Evolutionary conservation across 2,888 invertebrate genomes (phyloP).

Genomic region (Thumatha senex): DNA sequence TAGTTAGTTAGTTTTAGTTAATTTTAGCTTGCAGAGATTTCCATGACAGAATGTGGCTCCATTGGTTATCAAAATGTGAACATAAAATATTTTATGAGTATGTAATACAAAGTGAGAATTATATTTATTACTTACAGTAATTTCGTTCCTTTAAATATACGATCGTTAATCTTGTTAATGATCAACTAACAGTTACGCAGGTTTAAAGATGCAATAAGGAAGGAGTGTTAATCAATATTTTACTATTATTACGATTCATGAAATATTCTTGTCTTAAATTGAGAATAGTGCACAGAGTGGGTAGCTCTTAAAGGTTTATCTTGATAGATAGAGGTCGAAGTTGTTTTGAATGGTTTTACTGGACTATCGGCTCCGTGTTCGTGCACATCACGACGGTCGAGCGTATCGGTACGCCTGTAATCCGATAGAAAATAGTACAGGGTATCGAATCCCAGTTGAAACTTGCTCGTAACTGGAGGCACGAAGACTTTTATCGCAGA

Average conservation of each 20-base stretch:
- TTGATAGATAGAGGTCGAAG: slow-evolving; percentile 53
- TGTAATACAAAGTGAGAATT: not conserved
- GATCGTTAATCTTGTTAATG: not conserved
- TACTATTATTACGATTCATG: slow-evolving; percentile 19
- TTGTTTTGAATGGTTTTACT: slow-evolving; percentile 45
- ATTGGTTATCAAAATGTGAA: slow-evolving; percentile 7
- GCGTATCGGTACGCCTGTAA: slow-evolving; percentile 61
- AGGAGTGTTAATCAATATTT: slow-evolving; percentile 4
- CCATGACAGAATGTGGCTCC: too few species aligned
- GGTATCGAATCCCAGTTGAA: slow-evolving; percentile 61
- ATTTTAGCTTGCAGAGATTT: too few species aligned
- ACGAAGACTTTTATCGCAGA: slow-evolving; percentile 63
- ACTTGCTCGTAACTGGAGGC: slow-evolving; percentile 59
- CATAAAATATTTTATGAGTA: not conserved
- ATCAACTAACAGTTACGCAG: not conserved
- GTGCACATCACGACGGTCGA: slow-evolving; percentile 55
- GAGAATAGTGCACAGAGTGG: slow-evolving; percentile 30
- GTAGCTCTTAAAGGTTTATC: slow-evolving; percentile 47
- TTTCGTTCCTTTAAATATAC: not conserved
- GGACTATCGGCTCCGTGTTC: slow-evolving; percentile 60
- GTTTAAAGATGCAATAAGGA: not conserved
- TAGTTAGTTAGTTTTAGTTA: too few species aligned
- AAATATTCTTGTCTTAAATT: slow-evolving; percentile 21
- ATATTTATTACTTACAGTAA: not conserved
- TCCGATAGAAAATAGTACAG: slow-evolving; percentile 71